phyloP scores from a whole-genome alignment of 2,113 vertebrate species.

The Panthera uncia region DNA sequence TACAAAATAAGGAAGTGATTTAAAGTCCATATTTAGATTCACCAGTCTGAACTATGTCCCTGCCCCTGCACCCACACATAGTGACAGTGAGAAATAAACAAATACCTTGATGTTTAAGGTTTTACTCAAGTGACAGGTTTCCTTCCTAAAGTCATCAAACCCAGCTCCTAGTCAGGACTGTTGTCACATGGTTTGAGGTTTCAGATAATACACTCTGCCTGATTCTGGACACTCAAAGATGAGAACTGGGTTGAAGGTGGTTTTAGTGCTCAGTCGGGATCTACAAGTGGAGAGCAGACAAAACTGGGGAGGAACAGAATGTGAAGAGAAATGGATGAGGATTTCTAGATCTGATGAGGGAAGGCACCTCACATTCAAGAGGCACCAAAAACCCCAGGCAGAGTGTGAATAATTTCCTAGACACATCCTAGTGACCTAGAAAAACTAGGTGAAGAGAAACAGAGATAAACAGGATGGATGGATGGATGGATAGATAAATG shows the following conservation, averaged over 20 bases:
- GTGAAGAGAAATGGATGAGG: background rate
- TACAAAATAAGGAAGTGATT: background rate
- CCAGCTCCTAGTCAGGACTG: background rate
- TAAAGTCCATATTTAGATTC: background rate
- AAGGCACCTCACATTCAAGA: background rate
- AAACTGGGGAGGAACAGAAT: background rate
- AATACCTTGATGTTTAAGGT: background rate
- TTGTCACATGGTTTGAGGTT: background rate
- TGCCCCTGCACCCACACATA: background rate
- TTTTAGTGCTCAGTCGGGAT: background rate
- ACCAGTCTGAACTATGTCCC: background rate
- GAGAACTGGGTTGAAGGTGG: background rate
- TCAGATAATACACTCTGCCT: background rate
- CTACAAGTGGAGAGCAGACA: background rate
- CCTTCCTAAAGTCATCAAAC: background rate
- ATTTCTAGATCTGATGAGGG: background rate
- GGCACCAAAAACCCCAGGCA: background rate
- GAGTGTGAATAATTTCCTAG: background rate
- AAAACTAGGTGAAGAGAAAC: background rate
- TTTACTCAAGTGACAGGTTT: background rate
- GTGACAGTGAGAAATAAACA: background rate
- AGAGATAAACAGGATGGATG: too few relatives aligned
- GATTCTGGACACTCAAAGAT: background rate
- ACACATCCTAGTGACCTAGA: background rate
- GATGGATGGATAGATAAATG: too few relatives aligned